Base-by-base conservation (phyloP, 1,140 invertebrate genomes). In the Drosophila burlai region DNA sequence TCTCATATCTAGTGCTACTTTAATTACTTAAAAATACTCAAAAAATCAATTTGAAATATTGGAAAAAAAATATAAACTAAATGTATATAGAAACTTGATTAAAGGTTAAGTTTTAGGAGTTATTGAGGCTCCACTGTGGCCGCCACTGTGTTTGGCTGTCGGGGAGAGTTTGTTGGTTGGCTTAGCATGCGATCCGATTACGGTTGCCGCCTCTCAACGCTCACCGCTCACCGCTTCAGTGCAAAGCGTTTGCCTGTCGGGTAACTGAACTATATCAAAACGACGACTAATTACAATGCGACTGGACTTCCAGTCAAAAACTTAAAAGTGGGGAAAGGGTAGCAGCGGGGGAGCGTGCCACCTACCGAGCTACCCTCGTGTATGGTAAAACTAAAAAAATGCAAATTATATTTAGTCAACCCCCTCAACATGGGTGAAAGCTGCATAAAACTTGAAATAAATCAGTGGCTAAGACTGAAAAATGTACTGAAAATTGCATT, bases 181-280 rank as follows among this genome's bases (percentile, higher is more conserved):
- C 63, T 84, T 89, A 81, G 78, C 84, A 89, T 89, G 85, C 84
- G 84, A 89, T 89, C 84, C 81, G 85, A 84, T 89, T 89, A 84
- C 84, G 77, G 55, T 63, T 81, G 74, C 55, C 64, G 42, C 71
- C 63, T 68, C 24, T 36, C 18, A 66, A 66, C 63, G 61, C 61
- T 64, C 61, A 55, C 60, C 63, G 61, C 61, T 64, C 61, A 55
- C 60, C 83, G 83, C 64, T 83, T 50, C 81, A 81, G 64, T 87
- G 84, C 76, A 61, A 87, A 62, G 55, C 58, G 50, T 61, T 72
- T 43, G 69, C 38, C 42, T 55, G 57, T 59, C 76, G 82, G 84
- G 85, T 84, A 90, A 89, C 77, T 89, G 84, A 89, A 90, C 84
- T 89, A 76, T 63, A 66, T 47, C 24, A 63, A 78, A 71, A 54